Conservation (phyloP, 2,113 vertebrate genomes). For the Hippocampus mohnikei region DNA sequence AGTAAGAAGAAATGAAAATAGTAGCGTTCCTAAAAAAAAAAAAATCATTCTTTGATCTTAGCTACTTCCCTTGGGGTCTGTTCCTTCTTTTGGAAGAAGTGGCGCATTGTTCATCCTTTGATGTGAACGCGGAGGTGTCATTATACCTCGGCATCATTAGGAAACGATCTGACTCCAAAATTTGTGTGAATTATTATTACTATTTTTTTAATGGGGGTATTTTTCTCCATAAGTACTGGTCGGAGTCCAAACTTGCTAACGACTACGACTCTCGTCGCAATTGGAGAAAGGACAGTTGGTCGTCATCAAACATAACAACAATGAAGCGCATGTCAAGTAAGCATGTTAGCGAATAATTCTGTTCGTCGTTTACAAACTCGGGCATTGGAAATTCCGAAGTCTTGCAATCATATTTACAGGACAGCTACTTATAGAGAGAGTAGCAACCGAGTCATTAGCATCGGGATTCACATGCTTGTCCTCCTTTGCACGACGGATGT, state of each 20-base stretch:
- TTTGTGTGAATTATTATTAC: not conserved
- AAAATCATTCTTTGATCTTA: not conserved
- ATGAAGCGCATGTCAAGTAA: not conserved
- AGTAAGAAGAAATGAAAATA: not conserved
- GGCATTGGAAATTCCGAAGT: too few relatives aligned
- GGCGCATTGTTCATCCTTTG: constrained; percentile 2
- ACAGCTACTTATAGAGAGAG: too few relatives aligned
- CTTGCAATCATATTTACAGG: too few relatives aligned
- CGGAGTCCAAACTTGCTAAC: not conserved
- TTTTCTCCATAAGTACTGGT: not conserved
- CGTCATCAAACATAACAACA: not conserved
- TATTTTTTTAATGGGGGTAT: not conserved
- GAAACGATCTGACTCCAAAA: not conserved
- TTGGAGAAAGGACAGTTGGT: not conserved
- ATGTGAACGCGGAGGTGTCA: not conserved
- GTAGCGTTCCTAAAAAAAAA: not conserved
- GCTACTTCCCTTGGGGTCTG: not conserved
- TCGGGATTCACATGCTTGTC: too few relatives aligned
- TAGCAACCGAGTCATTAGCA: too few relatives aligned
- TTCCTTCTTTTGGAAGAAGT: constrained; percentile 2
- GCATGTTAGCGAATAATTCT: too few relatives aligned
- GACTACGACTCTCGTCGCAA: not conserved
- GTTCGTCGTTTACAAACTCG: too few relatives aligned
- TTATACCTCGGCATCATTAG: not conserved
- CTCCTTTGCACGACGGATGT: too few relatives aligned